Evolutionary conservation across 2,797 vertebrate species (phyloP).

Genomic region (Lacerta agilis): DNA sequence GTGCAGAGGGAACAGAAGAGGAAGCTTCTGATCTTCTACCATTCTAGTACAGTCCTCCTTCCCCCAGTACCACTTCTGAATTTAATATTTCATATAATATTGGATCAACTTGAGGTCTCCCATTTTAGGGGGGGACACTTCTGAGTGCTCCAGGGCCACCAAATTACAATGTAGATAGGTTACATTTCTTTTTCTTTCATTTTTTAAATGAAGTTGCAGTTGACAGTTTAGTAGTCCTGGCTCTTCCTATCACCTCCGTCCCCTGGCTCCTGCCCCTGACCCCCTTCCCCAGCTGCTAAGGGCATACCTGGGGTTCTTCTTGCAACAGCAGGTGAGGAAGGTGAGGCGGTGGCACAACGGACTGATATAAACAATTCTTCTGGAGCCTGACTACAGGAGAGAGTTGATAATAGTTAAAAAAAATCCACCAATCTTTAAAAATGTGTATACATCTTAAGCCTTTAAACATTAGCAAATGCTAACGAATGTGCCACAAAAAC

Average conservation of each 20-base stretch:
- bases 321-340: neutral
- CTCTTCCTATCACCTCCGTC: neutral
- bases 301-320: neutral
- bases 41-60: too few relatives aligned
- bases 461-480: neutral
- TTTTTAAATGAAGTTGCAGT: neutral
- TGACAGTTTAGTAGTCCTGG: neutral
- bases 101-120: neutral
- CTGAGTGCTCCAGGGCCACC: neutral
- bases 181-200: neutral
- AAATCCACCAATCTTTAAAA: neutral
- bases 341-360: too few relatives aligned
- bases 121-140: too few relatives aligned
- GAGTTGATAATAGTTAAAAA: neutral
- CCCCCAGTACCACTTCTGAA: neutral
- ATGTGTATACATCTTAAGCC: neutral
- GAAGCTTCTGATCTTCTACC: neutral
- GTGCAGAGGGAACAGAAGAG: neutral
- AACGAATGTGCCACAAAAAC: neutral
- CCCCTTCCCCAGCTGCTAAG: too few relatives aligned
- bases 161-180: too few relatives aligned
- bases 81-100: neutral
- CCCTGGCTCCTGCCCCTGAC: neutral
- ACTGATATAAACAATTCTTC: neutral
- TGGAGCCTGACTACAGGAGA: neutral